Evolutionary conservation across 2,888 invertebrate species (phyloP), one percentile per base, ranked within the genome.

Genomic region (Drosophila infuscata): DNA sequence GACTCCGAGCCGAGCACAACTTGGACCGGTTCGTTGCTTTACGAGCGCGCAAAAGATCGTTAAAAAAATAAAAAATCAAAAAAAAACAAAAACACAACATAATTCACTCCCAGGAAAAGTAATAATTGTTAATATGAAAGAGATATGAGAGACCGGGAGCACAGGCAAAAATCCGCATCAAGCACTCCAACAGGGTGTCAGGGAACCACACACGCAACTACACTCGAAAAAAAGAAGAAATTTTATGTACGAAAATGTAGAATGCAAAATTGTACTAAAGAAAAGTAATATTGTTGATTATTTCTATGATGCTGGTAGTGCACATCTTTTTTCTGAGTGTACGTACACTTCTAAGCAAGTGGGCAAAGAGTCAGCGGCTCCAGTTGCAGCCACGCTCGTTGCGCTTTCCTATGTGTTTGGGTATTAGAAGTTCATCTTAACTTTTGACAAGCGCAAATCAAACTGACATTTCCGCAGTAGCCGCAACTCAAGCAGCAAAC

Each of bases 381-480:
- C 84, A 48, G 56, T 41, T 52, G 41, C 49, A 70, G 56, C 52
- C 61, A 25, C 33, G 43, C 60, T 68, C 61, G 57, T 65, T 77
- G 83, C 77, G 83, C 87, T 91, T 88, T 88, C 90, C 88, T 91
- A 87, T 87, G 87, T 88, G 87, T 90, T 88, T 75, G 81, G 71
- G 83, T 86, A 91, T 91, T 91, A 91, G 91, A 86, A 88, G 87
- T 91, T 88, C 87, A 88, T 88, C 81, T 88, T 75, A 88, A 85
- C 91, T 91, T 88, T 91, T 88, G 87, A 88, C 91, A 88, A 81
- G 86, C 85, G 90, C 90, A 91, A 88, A 90, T 88, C 87, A 79
- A 83, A 90, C 83, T 90, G 91, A 90, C 89, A 57, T 90, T 91
- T 91, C 91, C 91, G 91, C 89, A 74, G 74, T 71, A 68, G 73